Base-by-base conservation (phyloP, 2,888 invertebrate genomes). In the Hydroisotoma schaefferi region DNA sequence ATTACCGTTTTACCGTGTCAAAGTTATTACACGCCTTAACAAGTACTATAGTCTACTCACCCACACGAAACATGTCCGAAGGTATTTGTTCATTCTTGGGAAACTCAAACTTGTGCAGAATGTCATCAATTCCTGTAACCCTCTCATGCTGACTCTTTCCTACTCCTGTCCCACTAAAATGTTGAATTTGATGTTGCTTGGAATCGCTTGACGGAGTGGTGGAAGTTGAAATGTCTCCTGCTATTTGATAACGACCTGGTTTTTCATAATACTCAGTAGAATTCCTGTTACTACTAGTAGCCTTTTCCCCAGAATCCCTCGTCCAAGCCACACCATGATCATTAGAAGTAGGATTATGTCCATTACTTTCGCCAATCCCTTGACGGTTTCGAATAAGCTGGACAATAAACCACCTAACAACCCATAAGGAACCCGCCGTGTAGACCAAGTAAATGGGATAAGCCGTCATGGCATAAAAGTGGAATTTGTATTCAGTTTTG, bases 301-400 rank as follows among this genome's bases (percentile, higher is more conserved):
- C 33, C 10, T 10, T 37, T 8, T 52, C 38, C 15, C 20, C 44
- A 6, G 48, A 48, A 15, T 37, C 38, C 6, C 22, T 15, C 5
- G 29, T 18, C 1, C 27, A 23, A 12, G 18, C 15, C 3, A 25
- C 25, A 15, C 8, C 33, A n/a, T n/a, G n/a, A n/a, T n/a, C n/a
- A n/a, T n/a, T n/a, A 15, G 20, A 40, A 25, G 22, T 46, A 25
- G 8, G 4, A 20, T 46, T 46, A 10, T 49, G 27, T 4, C 6
- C 29, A n/a, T n/a, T n/a, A n/a, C n/a, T n/a, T n/a, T n/a, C n/a
- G n/a, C n/a, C n/a, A n/a, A n/a, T n/a, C 1, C 1, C 29, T 47
- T 38, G 52, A 20, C 53, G 43, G 40, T 58, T 54, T 28, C 54
- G 47, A 15, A 59, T 48, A 28, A 48, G 27, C 15, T 54, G 23